phyloP scores from a whole-genome alignment of 1,140 invertebrate species.

The Olivierus martensii region DNA sequence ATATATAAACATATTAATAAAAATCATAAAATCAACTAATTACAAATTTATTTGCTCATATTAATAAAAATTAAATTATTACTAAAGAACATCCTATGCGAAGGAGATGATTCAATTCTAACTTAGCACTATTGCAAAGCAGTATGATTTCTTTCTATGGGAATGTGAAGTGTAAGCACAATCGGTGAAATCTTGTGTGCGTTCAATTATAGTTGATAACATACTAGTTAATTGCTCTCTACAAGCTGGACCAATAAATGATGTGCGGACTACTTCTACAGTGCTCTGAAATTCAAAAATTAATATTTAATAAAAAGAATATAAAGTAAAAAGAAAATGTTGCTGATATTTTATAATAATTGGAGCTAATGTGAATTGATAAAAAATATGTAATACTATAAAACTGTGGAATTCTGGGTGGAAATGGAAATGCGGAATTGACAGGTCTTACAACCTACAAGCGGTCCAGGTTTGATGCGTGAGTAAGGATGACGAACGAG shows the following conservation, averaged over 20 bases:
- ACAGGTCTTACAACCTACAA: no score
- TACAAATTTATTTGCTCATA: not conserved
- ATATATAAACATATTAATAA: not conserved
- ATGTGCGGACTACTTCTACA: slow-evolving; percentile 63
- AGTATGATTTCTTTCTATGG: slow-evolving; percentile 88
- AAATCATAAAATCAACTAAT: not conserved
- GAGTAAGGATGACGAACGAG: no score
- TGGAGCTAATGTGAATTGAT: no score
- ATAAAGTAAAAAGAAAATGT: no score
- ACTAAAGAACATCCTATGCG: slow-evolving; percentile 70
- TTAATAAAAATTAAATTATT: slow-evolving; percentile 7
- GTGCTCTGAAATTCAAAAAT: slow-evolving; percentile 45
- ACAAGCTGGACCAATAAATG: slow-evolving; percentile 41
- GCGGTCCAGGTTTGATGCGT: no score
- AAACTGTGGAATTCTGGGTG: no score
- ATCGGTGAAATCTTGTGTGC: slow-evolving; percentile 92
- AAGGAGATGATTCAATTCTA: slow-evolving; percentile 72
- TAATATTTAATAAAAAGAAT: no score
- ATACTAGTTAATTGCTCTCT: slow-evolving; percentile 62
- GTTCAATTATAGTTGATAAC: slow-evolving; percentile 79
- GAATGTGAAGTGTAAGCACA: slow-evolving; percentile 96
- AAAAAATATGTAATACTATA: no score
- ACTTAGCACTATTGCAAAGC: slow-evolving; percentile 67
- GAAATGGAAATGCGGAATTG: no score
- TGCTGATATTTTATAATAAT: no score